Evolutionary conservation across 2,888 invertebrate species (phyloP), one percentile per base, ranked within the genome.

Genomic region (Drosophila stalkeri): DNA sequence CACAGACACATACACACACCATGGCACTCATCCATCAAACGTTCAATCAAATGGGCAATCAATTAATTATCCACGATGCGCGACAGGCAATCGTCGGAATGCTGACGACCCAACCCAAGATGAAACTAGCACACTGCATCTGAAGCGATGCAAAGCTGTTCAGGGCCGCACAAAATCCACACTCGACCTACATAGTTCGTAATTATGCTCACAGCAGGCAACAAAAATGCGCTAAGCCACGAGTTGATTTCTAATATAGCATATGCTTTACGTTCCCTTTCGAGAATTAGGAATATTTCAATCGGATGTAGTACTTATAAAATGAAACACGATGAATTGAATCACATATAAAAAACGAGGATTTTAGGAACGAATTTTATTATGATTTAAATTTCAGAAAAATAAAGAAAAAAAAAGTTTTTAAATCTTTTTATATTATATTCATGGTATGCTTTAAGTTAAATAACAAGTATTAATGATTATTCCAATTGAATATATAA

Each of bases 41-140:
- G 80, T 75, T 87, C 81, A 76, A 80, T 86, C 87, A 82, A 86
- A 88, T 69, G 72, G 78, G 60, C 78, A 86, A 89, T 84, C 84
- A 86, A 89, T 86, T 89, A 84, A 86, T 88, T 86, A 77, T 79
- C 74, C 77, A 73, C 57, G 59, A 63, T 33, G 51, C 56, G 70
- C 69, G 64, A 70, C 60, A 67, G 52, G n/a, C 64, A 59, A 23
- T 39, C 16, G 64, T 16, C 33, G 4, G 39, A 55, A 39, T 43
- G 35, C 27, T 47, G 41, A 16, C 37, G 31, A 47, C 39, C 51
- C 64, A 43, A 18, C 49, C 43, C 18, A 51, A 60, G 55, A 35
- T 64, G 35, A 39, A 54, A 64, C 27, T 39, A 39, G 60, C 27
- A 18, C 43, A 16, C 12, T 39, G 52, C 39, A 18, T 56, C 33